These are phyloP conservation scores for Psammodynastes pulverulentus DNA, from an alignment of 2,113 vertebrate species.

Conservation along the genomic window DNA sequence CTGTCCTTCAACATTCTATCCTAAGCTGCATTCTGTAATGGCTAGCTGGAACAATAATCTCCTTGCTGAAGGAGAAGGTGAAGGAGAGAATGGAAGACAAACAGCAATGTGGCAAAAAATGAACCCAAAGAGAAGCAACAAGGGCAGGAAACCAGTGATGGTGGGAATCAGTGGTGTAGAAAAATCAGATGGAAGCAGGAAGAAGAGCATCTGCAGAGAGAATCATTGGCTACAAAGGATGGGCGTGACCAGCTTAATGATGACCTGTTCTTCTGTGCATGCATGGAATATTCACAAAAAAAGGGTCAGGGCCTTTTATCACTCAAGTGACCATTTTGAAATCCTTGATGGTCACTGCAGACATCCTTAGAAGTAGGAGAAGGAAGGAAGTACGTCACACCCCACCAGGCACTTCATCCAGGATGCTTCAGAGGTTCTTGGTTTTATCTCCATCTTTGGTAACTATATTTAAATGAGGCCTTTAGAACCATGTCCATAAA, in stretches of 20 bases:
- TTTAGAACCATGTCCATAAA: conserved; percentile 39
- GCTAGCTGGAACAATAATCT: not conserved
- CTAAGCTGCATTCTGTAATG: not conserved
- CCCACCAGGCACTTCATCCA: not conserved
- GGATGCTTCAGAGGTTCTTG: not conserved
- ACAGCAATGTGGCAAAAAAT: not conserved
- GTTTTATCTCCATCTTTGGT: conserved; percentile 48
- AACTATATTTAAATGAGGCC: conserved; percentile 67
- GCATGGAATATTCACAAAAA: not conserved
- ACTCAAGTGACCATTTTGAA: not conserved
- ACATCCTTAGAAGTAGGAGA: not conserved
- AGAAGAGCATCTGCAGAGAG: not conserved
- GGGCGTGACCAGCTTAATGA: not conserved
- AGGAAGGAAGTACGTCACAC: not conserved
- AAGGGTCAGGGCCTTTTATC: not conserved
- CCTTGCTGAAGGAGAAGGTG: not conserved
- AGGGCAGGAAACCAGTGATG: not conserved
- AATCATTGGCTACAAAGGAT: not conserved
- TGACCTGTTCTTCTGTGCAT: not conserved
- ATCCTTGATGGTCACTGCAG: not conserved
- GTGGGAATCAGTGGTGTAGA: not conserved
- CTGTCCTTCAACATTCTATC: not conserved
- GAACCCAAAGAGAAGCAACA: not conserved
- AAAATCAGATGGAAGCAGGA: not conserved
- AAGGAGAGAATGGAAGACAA: not conserved